A percentile compares a stretch with the other conserved stretches of the same genome.
Evolutionary conservation across 2,797 vertebrate species (phyloP).

Genomic region (Fratercula arctica): DNA sequence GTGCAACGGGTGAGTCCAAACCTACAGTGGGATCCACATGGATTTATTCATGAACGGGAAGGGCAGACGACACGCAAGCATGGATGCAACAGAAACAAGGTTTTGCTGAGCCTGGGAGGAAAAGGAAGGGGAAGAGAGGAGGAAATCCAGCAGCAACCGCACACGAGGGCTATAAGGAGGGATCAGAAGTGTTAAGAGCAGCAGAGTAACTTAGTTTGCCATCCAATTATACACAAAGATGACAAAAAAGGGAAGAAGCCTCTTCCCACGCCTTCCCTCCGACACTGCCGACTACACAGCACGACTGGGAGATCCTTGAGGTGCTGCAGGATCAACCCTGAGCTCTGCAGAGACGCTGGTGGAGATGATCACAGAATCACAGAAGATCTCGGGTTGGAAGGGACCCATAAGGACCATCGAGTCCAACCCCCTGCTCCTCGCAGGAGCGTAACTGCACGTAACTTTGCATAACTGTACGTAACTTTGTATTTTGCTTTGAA

Average conservation of each 20-base stretch:
- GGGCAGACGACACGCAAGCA: not conserved
- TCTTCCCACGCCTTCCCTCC: accelerated
- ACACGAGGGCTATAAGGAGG: accelerated
- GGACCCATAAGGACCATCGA: not conserved
- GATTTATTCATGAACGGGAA: not conserved
- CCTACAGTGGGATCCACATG: accelerated
- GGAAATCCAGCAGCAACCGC: not conserved
- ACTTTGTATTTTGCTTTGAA: not conserved
- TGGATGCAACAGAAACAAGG: accelerated
- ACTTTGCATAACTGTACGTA: not conserved
- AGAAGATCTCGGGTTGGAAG: not conserved
- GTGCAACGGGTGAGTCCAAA: not conserved
- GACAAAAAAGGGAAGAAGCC: not conserved
- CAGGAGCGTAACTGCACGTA: not conserved
- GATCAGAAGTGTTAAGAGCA: not conserved
- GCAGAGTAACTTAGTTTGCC: not conserved
- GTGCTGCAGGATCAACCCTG: not conserved
- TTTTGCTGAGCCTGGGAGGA: not conserved
- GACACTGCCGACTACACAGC: accelerated
- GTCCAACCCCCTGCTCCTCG: not conserved
- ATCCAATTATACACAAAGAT: not conserved
- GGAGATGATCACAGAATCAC: not conserved
- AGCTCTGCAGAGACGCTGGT: accelerated
- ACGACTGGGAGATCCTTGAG: accelerated
- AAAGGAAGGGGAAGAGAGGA: not conserved